A percentile compares a stretch with the other conserved stretches of the same genome.
phyloP scores from a whole-genome alignment of 2,113 vertebrate species.

The Lycaon pictus region DNA sequence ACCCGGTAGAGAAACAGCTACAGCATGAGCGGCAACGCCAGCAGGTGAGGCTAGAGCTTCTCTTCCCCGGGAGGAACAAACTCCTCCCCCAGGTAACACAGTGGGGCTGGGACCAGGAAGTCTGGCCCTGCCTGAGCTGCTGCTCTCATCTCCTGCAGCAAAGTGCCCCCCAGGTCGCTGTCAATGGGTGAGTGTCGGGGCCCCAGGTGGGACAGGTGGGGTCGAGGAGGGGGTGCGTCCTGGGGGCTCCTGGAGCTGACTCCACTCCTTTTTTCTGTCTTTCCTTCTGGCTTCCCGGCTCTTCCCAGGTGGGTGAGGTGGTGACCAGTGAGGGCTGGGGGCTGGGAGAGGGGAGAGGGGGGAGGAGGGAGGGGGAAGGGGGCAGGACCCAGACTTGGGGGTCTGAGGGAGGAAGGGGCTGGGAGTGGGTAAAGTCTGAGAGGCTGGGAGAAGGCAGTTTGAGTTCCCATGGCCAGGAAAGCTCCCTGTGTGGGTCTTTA shows the following conservation, averaged over 20 bases:
- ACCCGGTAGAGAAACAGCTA: constrained; percentile 92
- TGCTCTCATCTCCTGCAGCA: constrained; percentile 66
- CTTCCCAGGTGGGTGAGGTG: constrained; percentile 80
- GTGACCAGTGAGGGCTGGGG: neutral
- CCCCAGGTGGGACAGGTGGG: neutral
- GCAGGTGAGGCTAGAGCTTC: constrained; percentile 77
- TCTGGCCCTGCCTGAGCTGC: constrained; percentile 34
- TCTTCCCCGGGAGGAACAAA: neutral
- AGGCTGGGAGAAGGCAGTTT: neutral
- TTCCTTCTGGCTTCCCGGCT: neutral
- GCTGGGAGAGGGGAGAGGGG: constrained; percentile 1
- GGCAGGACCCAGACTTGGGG: neutral
- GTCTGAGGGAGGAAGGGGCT: neutral
- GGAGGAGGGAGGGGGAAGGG: neutral
- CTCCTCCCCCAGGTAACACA: too few relatives aligned
- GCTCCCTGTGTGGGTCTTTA: neutral
- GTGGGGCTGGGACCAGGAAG: accelerated
- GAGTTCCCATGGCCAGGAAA: neutral
- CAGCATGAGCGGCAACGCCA: constrained; percentile 88
- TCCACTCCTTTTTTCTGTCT: neutral
- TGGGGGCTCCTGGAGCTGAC: constrained; percentile 28
- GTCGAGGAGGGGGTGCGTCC: neutral
- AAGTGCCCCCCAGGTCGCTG: constrained; percentile 79
- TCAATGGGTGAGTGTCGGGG: constrained; percentile 82
- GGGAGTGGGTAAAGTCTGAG: neutral